Evolutionary conservation across 2,113 vertebrate species (phyloP).

Genomic region (Elephantulus edwardii): DNA sequence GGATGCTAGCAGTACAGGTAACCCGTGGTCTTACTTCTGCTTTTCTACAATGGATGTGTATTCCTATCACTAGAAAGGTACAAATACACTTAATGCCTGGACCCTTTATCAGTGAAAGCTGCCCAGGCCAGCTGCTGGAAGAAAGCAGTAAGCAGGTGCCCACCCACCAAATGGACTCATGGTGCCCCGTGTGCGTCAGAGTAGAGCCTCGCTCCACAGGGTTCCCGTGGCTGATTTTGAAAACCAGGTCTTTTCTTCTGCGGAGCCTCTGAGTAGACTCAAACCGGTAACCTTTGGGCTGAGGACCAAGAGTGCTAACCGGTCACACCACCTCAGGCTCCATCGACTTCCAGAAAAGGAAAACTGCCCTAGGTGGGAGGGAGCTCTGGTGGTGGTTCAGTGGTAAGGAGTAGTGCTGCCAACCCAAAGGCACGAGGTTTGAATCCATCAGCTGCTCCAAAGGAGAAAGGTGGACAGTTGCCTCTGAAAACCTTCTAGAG

Average conservation of each 20-base stretch:
- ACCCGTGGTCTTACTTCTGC: neutral
- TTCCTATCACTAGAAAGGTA: slow-evolving; percentile 13
- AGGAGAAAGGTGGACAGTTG: too few relatives aligned
- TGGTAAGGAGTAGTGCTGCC: too few relatives aligned
- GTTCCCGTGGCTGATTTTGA: neutral
- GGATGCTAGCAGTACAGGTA: neutral
- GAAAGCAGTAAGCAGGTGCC: too few relatives aligned
- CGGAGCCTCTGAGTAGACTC: neutral
- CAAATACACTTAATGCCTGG: neutral
- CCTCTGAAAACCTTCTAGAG: too few relatives aligned
- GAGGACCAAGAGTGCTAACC: neutral
- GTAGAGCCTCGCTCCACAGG: neutral
- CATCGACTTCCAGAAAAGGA: neutral
- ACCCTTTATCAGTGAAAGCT: neutral
- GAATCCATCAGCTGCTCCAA: too few relatives aligned
- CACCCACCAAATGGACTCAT: neutral
- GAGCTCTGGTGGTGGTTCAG: too few relatives aligned
- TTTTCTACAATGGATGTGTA: neutral
- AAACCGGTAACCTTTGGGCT: neutral
- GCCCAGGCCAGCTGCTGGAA: neutral
- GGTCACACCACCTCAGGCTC: neutral
- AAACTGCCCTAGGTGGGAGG: too few relatives aligned
- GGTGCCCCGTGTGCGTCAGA: neutral
- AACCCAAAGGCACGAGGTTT: too few relatives aligned
- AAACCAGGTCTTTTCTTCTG: neutral